phyloP scores from a whole-genome alignment of 2,888 invertebrate genomes.

The Malachius bipustulatus region DNA sequence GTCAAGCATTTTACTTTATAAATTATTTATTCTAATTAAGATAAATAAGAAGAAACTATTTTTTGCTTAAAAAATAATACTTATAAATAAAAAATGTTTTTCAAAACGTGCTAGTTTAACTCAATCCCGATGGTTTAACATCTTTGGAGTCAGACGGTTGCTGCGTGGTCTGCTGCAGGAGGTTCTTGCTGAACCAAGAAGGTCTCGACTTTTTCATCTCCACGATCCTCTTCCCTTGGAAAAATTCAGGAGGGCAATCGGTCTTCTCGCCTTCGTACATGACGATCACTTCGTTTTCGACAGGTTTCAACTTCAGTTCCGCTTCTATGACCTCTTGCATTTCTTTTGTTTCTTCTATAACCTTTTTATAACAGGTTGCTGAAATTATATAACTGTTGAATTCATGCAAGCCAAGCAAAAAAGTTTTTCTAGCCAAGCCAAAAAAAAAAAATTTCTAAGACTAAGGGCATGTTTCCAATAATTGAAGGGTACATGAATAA shows the following conservation, averaged over 20 bases:
- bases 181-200: constrained; percentile 76
- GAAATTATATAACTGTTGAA: too few relatives aligned
- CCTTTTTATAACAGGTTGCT: constrained; percentile 78
- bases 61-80: too few relatives aligned
- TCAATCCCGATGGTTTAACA: constrained; percentile 61
- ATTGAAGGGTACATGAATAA: too few relatives aligned
- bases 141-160: constrained; percentile 57
- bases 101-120: too few relatives aligned
- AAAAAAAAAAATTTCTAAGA: too few relatives aligned
- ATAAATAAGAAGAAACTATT: too few relatives aligned
- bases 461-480: too few relatives aligned
- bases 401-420: too few relatives aligned
- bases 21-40: too few relatives aligned
- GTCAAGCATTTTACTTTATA: too few relatives aligned
- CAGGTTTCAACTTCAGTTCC: constrained; percentile 55
- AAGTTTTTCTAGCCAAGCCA: too few relatives aligned
- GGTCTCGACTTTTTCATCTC: constrained; percentile 80
- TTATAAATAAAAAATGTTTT: too few relatives aligned
- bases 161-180: constrained; percentile 67
- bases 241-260: constrained; percentile 46
- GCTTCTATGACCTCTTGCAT: constrained; percentile 67
- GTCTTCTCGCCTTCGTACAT: constrained; percentile 74
- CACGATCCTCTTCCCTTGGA: constrained; percentile 64
- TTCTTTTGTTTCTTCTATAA: constrained; percentile 66
- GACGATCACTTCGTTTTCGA: constrained; percentile 76